Evolutionary conservation across 92 coral and sea anemone species (phyloP).

Genomic region (Siderastrea radians): DNA sequence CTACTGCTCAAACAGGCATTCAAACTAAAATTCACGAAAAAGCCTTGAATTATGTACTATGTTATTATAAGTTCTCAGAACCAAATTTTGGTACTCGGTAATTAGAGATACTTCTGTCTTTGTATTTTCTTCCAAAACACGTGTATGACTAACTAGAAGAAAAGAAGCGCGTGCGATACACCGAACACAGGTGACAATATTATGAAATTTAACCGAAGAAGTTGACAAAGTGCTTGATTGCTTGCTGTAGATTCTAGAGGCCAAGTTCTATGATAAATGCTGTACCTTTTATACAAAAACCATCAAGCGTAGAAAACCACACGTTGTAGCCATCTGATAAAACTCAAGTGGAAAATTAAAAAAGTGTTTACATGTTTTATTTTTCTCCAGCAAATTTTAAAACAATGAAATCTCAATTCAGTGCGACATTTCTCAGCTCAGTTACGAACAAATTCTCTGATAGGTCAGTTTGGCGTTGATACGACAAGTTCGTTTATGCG

Average conservation of each 20-base stretch:
- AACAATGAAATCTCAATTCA: not conserved
- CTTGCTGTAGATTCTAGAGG: not conserved
- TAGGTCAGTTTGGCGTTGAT: conserved; percentile 2
- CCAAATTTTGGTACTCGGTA: not conserved
- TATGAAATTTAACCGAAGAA: conserved; percentile 9
- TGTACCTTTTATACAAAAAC: not conserved
- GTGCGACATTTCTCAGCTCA: not conserved
- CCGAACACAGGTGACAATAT: not conserved
- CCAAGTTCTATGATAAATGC: not conserved
- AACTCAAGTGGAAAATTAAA: not conserved
- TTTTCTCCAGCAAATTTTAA: not conserved
- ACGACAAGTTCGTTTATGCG: not conserved
- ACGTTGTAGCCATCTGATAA: not conserved
- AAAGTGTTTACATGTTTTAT: not conserved
- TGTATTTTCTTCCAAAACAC: not conserved
- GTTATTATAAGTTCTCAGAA: not conserved
- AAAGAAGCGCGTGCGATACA: not conserved
- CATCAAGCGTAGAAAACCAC: not conserved
- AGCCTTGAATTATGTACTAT: not conserved
- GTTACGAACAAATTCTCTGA: not conserved
- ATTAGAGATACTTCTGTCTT: not conserved
- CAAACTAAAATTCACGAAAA: not conserved
- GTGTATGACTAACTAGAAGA: not conserved
- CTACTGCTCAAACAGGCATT: too few species aligned
- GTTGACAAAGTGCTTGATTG: not conserved